Percentiles rank a stretch among this genome's conserved stretches.
phyloP scores from a whole-genome alignment of 2,888 invertebrate species.

The Scaptomyza parva region DNA sequence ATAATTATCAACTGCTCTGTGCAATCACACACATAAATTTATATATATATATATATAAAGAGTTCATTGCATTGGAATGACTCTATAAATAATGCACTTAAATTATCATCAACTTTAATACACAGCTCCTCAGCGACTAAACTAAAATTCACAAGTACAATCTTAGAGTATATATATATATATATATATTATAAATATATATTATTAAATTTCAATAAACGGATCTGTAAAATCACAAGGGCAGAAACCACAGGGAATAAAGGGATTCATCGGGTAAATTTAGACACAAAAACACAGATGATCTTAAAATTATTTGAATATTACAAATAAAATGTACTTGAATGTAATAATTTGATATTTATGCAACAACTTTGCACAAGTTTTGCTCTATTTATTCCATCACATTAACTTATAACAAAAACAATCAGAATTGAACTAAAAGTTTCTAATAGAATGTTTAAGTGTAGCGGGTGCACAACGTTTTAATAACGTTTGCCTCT shows the following conservation, averaged over 20 bases:
- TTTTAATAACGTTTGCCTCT: slow-evolving; percentile 36
- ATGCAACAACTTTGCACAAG: slow-evolving; percentile 20
- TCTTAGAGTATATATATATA: neutral
- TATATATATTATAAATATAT: neutral
- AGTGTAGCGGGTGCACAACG: slow-evolving; percentile 6
- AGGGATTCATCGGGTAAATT: slow-evolving; percentile 15
- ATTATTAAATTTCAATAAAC: neutral
- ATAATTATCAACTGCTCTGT: too few relatives aligned
- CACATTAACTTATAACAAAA: slow-evolving; percentile 13
- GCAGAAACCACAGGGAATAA: neutral
- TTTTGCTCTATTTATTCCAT: slow-evolving; percentile 15
- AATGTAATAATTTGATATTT: neutral
- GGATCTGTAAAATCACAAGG: slow-evolving; percentile 17
- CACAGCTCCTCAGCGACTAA: slow-evolving; percentile 33
- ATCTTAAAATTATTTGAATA: slow-evolving; percentile 4
- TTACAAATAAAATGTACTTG: neutral
- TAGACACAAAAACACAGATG: slow-evolving; percentile 27
- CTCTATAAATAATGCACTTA: neutral
- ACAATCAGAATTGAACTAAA: slow-evolving; percentile 19
- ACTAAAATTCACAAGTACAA: too few relatives aligned
- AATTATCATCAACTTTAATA: slow-evolving; percentile 6
- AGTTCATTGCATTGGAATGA: neutral
- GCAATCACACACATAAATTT: too few relatives aligned
- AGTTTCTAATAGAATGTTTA: slow-evolving; percentile 6
- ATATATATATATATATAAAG: too few relatives aligned